Conservation (phyloP, 2,888 invertebrate species). For the Pteria penguin region DNA sequence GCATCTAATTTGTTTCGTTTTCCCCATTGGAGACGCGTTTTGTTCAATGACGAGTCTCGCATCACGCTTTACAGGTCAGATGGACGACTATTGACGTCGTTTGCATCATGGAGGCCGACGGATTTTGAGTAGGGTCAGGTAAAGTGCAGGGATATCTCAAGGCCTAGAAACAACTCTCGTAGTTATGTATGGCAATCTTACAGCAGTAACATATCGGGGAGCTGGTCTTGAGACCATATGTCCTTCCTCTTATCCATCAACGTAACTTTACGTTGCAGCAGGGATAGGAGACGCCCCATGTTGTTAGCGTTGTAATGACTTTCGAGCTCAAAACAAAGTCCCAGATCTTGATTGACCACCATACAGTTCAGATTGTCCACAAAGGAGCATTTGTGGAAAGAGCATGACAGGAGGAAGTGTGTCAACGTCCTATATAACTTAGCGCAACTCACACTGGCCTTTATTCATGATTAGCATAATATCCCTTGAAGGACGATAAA, state of each 20-base stretch:
- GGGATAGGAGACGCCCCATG: background rate
- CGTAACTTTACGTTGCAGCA: conserved; percentile 8
- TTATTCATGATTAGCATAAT: conserved; percentile 19
- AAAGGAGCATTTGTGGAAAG: too few relatives aligned
- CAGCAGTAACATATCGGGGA: too few relatives aligned
- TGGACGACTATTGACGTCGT: too few relatives aligned
- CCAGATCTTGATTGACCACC: too few relatives aligned
- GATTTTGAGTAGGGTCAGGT: too few relatives aligned
- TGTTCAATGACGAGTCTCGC: conserved; percentile 1
- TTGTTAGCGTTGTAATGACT: background rate
- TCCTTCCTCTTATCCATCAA: conserved; percentile 12
- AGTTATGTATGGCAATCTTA: background rate
- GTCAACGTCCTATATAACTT: conserved; percentile 8
- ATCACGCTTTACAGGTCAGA: conserved; percentile 4
- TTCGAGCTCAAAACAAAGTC: conserved; percentile 12
- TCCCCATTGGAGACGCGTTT: background rate
- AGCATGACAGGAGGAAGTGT: too few relatives aligned
- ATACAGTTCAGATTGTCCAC: too few relatives aligned
- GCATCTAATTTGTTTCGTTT: conserved; percentile 16
- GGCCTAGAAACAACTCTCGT: too few relatives aligned
- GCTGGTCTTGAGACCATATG: conserved; percentile 6
- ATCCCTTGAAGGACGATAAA: conserved; percentile 9
- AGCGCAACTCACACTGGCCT: conserved; percentile 3
- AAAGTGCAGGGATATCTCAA: too few relatives aligned
- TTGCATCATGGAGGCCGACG: too few relatives aligned